Percentiles rank a stretch among this genome's conserved stretches.
phyloP scores from a whole-genome alignment of 2,113 vertebrate species.

The Tetrax tetrax region DNA sequence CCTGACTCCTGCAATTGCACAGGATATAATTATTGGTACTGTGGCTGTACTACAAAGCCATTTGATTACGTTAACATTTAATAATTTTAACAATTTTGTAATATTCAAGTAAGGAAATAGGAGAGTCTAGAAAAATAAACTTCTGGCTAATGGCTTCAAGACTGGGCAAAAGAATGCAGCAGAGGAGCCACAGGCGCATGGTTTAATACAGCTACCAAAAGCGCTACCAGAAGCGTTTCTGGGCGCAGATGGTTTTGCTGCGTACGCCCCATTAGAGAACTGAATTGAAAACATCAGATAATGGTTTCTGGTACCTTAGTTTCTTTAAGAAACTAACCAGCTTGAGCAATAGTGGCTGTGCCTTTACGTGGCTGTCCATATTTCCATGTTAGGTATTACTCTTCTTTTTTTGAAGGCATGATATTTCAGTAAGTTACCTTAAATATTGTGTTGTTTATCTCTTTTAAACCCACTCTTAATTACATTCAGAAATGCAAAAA shows the following conservation, averaged over 20 bases:
- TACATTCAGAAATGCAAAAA: background rate
- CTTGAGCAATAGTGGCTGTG: background rate
- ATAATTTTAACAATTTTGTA: background rate
- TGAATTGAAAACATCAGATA: background rate
- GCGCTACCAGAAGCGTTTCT: background rate
- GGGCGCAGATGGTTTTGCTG: background rate
- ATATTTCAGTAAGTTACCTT: background rate
- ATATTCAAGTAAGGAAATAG: background rate
- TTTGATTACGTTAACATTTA: background rate
- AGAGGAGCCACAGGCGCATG: background rate
- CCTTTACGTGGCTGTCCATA: accelerated
- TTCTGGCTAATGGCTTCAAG: background rate
- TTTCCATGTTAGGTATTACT: background rate
- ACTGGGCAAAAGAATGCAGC: background rate
- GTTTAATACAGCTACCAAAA: background rate
- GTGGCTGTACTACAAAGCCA: background rate
- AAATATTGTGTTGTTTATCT: background rate
- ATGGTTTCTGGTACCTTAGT: background rate
- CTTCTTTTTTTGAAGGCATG: background rate
- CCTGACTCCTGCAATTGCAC: background rate
- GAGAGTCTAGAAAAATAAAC: background rate
- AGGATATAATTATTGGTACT: background rate
- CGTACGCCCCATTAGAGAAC: background rate
- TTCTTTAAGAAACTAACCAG: background rate
- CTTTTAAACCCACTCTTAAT: background rate